Evolutionary conservation across 2,888 invertebrate species (phyloP).

Genomic region (Andrena hattorfiana): DNA sequence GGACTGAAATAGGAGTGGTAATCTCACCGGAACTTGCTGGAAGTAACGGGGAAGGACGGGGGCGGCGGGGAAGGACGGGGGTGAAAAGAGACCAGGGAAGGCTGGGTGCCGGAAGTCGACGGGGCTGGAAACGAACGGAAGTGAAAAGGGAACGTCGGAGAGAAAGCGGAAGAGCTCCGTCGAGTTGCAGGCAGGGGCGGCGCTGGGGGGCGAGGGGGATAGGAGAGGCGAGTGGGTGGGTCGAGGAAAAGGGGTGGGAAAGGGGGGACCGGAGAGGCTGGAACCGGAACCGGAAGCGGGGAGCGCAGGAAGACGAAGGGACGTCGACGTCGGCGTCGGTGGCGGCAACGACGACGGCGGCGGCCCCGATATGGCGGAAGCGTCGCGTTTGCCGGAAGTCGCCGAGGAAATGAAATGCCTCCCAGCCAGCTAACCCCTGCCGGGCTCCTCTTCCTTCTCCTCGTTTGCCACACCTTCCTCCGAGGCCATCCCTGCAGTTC

Average conservation of each 20-base stretch:
- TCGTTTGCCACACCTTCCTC: constrained; percentile 40
- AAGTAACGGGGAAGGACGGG: constrained; percentile 13
- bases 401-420: constrained; percentile 84
- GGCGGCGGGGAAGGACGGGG: not conserved
- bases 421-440: constrained; percentile 70
- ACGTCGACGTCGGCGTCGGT: constrained; percentile 73
- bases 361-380: constrained; percentile 82
- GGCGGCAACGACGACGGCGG: constrained; percentile 56
- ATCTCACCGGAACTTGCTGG: constrained; percentile 48
- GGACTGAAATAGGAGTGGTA: constrained; percentile 46
- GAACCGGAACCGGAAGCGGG: constrained; percentile 81
- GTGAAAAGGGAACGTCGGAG: constrained; percentile 77
- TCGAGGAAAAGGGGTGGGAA: constrained; percentile 24
- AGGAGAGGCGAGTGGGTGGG: constrained; percentile 27
- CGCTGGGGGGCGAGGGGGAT: constrained; percentile 38
- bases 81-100: not conserved
- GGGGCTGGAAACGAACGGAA: constrained; percentile 77
- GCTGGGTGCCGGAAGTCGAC: constrained; percentile 56
- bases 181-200: constrained; percentile 36
- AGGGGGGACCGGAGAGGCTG: constrained; percentile 48
- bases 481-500: constrained; percentile 29
- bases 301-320: constrained; percentile 78
- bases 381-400: constrained; percentile 85
- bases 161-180: constrained; percentile 75
- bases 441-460: constrained; percentile 44